Conservation (phyloP, 1,140 invertebrate species). For the Gryllus bimaculatus region DNA sequence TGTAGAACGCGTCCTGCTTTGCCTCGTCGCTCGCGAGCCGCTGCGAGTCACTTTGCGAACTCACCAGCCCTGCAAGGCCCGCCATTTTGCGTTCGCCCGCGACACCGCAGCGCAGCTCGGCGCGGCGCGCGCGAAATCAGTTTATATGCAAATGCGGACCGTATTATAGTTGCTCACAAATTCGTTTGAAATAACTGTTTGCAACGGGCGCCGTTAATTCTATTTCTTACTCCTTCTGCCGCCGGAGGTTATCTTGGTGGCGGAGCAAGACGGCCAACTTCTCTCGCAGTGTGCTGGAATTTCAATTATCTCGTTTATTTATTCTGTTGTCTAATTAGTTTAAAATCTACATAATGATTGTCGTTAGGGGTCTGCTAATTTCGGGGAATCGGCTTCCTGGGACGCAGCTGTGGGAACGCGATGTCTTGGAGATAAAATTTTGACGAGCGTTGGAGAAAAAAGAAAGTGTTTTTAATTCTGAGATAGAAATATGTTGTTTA, state of each 20-base stretch:
- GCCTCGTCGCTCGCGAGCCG: too few relatives aligned
- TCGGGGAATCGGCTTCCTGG: neutral
- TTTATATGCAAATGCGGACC: neutral
- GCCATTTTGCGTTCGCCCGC: too few relatives aligned
- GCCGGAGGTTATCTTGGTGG: neutral
- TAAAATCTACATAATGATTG: slow-evolving; percentile 6
- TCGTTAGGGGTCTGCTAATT: neutral
- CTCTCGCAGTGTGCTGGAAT: neutral
- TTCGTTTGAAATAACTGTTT: slow-evolving; percentile 5
- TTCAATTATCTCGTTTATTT: slow-evolving; percentile 6
- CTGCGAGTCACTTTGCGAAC: too few relatives aligned
- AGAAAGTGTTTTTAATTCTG: too few relatives aligned
- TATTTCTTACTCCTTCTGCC: neutral
- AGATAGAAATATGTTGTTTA: too few relatives aligned
- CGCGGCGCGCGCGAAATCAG: neutral
- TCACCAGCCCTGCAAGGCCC: too few relatives aligned
- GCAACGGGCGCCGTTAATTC: neutral
- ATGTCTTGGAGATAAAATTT: too few relatives aligned
- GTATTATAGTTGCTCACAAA: slow-evolving; percentile 5
- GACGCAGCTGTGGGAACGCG: too few relatives aligned
- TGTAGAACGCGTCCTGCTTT: too few relatives aligned
- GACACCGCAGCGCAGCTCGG: too few relatives aligned
- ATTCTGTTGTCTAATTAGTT: slow-evolving; percentile 5
- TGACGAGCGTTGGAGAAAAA: too few relatives aligned
- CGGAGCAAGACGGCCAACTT: neutral